Percentiles rank a stretch among this genome's conserved stretches.
Evolutionary conservation across 1,140 invertebrate genomes (phyloP).

Genomic region (Danaus melanippus): DNA sequence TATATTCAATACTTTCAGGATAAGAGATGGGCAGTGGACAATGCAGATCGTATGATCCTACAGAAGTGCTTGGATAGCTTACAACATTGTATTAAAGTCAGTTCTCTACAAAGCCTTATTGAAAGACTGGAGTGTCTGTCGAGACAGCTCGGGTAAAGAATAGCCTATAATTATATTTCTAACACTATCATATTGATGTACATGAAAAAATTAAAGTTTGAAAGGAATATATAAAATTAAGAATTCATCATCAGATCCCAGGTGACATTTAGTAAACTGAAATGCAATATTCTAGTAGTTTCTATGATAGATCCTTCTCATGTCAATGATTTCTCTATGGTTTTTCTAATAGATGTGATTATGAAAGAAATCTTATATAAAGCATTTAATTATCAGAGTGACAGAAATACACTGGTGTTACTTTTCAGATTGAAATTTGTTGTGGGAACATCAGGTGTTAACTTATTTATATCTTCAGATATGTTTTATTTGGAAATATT

Average conservation of each 20-base stretch:
- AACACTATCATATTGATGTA: too few species aligned
- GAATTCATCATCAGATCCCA: too few species aligned
- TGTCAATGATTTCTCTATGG: too few species aligned
- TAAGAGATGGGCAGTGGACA: slow-evolving; percentile 86
- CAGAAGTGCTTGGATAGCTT: slow-evolving; percentile 93
- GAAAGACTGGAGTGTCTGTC: slow-evolving; percentile 93
- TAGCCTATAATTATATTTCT: too few species aligned
- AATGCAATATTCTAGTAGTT: too few species aligned
- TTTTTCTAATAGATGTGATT: too few species aligned
- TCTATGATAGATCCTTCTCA: too few species aligned
- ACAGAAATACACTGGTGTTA: slow-evolving; percentile 1
- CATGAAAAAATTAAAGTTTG: too few species aligned
- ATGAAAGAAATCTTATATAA: too few species aligned
- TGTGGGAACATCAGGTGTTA: slow-evolving; percentile 79
- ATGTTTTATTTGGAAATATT: slow-evolving; percentile 97
- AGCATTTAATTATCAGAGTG: too few species aligned
- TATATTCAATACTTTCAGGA: slow-evolving; percentile 72
- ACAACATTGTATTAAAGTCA: slow-evolving; percentile 95
- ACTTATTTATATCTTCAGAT: slow-evolving; percentile 93
- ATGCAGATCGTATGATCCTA: slow-evolving; percentile 85
- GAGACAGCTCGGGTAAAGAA: slow-evolving; percentile 82
- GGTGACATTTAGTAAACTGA: too few species aligned
- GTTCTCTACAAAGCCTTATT: slow-evolving; percentile 90
- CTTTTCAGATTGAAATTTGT: slow-evolving; percentile 83
- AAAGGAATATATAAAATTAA: too few species aligned